Base-by-base conservation (phyloP, 2,113 vertebrate genomes). In the Lucifuga dentata region DNA sequence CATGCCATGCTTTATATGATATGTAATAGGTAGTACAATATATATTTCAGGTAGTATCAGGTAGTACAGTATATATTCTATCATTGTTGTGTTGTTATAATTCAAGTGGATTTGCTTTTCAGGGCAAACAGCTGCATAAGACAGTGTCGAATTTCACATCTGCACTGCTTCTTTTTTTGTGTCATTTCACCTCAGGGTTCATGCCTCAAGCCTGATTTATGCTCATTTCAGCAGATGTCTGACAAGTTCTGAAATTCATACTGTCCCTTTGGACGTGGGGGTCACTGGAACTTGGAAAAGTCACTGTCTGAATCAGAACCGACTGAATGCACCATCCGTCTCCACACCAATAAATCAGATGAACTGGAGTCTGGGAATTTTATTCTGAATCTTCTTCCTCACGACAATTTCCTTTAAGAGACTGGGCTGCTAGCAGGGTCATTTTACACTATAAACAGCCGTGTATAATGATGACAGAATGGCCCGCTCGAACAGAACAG, bases 381-480 rank as follows among this genome's bases (percentile, higher is more conserved):
- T 6, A 62, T n/a, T 55, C 11, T 76, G 20, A 60, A 23, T 65
- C 76, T 56, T 73, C 20, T 56, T 63, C 24, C 19, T 52, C 5
- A 6, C 38, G 61, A 44, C 16, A 68, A 39, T 53, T 76, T 71
- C 17, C 13, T n/a, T n/a, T n/a, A 40, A 50, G 21, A 12, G 35
- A 43, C 38, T n/a, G 46, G 38, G 10, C 16, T 1, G 11, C 32
- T 21, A 16, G 40, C 26, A 32, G 15, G 61, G 61, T 65, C 51
- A 68, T 58, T 41, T 75, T 48, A 62, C n/a, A 16, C 44, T 63
- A 51, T 32, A 68, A 76, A 75, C 62, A 67, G 23, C 64, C 53
- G 38, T 46, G 59, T 57, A 72, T 83, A 73, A 78, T 65, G 57
- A 86, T 83, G 81, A 83, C 63, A 71, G 61, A 78, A 72, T 29